phyloP scores from a whole-genome alignment of 1,140 invertebrate genomes.

The Stenopsyche tienmushanensis region DNA sequence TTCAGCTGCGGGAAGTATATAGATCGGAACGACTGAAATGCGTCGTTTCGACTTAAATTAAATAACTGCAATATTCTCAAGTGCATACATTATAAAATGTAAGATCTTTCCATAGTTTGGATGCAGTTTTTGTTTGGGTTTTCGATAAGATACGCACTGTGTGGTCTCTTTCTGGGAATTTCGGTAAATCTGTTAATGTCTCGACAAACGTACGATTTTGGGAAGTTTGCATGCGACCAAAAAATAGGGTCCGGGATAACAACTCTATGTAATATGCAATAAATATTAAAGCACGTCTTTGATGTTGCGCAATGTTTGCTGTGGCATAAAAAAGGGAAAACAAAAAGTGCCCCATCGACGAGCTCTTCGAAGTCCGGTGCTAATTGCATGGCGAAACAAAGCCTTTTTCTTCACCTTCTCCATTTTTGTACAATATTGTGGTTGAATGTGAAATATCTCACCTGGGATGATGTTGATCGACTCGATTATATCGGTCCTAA shows the following conservation, averaged over 20 bases:
- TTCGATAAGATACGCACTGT: not conserved
- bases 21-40: slow-evolving; percentile 9
- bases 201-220: not conserved
- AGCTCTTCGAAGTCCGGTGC: not conserved
- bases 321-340: not conserved
- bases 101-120: not conserved
- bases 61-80: not conserved
- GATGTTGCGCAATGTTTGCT: not conserved
- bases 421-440: too few relatives aligned
- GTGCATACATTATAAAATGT: not conserved
- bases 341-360: not conserved
- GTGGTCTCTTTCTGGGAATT: not conserved
- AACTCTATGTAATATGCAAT: not conserved
- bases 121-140: not conserved
- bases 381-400: not conserved
- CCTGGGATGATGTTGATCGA: too few relatives aligned
- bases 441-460: too few relatives aligned
- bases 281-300: not conserved
- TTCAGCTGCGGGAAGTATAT: slow-evolving; percentile 17
- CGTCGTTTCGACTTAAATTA: too few relatives aligned
- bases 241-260: not conserved
- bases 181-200: not conserved
- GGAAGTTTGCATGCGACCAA: not conserved
- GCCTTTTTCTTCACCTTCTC: not conserved
- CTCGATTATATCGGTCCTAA: too few relatives aligned